Conservation (phyloP, 2,888 invertebrate genomes). For the Elegia similella region DNA sequence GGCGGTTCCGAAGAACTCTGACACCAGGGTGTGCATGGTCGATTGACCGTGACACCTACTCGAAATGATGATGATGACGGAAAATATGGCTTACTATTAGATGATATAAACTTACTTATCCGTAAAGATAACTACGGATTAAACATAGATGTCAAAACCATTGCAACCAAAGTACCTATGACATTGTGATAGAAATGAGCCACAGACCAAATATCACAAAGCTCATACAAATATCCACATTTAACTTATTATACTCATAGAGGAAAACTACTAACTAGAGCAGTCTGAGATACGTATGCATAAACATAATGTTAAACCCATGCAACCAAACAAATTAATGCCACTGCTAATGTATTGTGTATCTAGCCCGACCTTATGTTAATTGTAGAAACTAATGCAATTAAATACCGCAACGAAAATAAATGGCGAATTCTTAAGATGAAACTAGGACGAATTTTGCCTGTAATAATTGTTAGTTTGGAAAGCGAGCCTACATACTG, state of each 20-base stretch:
- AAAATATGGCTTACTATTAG: too few relatives aligned
- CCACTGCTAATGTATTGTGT: slow-evolving; percentile 15
- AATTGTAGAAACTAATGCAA: neutral
- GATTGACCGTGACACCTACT: too few relatives aligned
- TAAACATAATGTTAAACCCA: slow-evolving; percentile 11
- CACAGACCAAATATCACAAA: neutral
- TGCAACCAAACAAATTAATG: slow-evolving; percentile 15
- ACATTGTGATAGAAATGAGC: too few relatives aligned
- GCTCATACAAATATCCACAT: neutral
- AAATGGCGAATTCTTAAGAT: neutral
- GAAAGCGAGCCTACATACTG: too few relatives aligned
- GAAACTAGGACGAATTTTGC: neutral
- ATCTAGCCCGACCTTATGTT: slow-evolving; percentile 10
- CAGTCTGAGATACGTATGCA: neutral
- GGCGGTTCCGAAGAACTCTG: too few relatives aligned
- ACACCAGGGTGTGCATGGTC: too few relatives aligned
- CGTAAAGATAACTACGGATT: too few relatives aligned
- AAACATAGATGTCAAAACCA: too few relatives aligned
- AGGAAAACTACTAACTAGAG: neutral
- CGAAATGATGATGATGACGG: too few relatives aligned
- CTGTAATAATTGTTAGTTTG: too few relatives aligned
- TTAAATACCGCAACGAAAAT: neutral
- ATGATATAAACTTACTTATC: too few relatives aligned
- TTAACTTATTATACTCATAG: neutral
- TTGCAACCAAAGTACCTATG: too few relatives aligned